Evolutionary conservation across 2,888 invertebrate genomes (phyloP).

Genomic region (Mimumesa dahlbomi): DNA sequence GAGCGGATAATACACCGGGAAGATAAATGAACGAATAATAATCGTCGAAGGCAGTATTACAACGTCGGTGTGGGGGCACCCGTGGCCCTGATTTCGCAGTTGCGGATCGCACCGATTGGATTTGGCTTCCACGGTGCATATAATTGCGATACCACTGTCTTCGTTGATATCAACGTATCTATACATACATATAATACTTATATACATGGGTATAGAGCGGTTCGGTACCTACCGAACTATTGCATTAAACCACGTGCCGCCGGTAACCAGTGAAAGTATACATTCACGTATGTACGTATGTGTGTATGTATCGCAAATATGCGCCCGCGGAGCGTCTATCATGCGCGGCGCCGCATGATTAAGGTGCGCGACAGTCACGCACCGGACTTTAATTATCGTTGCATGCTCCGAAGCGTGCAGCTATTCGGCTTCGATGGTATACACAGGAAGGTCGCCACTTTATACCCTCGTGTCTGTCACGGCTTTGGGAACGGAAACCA

Average conservation of each 20-base stretch:
- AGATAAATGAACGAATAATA: constrained; percentile 44
- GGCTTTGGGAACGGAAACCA: constrained; percentile 60
- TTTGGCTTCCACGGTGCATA: constrained; percentile 15
- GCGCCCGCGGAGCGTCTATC: constrained; percentile 35
- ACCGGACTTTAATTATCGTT: constrained; percentile 54
- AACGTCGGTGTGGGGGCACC: constrained; percentile 24
- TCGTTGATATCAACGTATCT: not conserved
- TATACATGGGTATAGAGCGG: no score
- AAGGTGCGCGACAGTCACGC: constrained; percentile 40
- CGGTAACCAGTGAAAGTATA: constrained; percentile 59
- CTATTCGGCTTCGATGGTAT: constrained; percentile 10
- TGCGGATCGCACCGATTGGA: constrained; percentile 15
- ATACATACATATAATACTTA: no score
- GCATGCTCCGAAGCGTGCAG: constrained; percentile 40
- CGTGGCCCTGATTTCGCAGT: constrained; percentile 55
- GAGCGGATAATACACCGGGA: constrained; percentile 29
- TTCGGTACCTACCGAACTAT: constrained; percentile 8
- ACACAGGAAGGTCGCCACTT: constrained; percentile 41
- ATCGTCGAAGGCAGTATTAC: constrained; percentile 24
- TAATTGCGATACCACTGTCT: constrained; percentile 31
- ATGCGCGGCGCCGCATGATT: constrained; percentile 45
- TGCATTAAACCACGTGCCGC: constrained; percentile 56
- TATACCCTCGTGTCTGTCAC: not conserved
- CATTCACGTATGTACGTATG: no score
- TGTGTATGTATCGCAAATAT: constrained; percentile 35